Evolutionary conservation across 2,113 vertebrate species (phyloP).

Genomic region (Garra rufa): DNA sequence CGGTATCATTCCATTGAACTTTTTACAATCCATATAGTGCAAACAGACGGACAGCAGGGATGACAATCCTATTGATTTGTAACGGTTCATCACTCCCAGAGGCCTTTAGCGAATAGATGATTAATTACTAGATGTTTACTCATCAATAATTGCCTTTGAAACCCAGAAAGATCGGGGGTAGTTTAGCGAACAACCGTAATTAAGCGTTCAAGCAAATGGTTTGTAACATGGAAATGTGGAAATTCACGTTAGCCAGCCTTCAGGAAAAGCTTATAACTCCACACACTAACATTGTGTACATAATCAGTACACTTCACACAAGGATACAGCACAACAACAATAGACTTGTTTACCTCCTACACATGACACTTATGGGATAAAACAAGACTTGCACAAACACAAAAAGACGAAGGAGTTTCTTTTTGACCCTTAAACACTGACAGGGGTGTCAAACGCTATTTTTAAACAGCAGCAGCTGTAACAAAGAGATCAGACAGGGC

Average conservation of each 20-base stretch:
- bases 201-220: constrained; percentile 11
- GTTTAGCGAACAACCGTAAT: neutral
- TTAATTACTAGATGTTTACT: constrained; percentile 35
- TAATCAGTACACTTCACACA: neutral
- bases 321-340: neutral
- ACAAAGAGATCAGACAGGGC: constrained; percentile 3
- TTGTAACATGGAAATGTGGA: neutral
- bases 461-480: constrained; percentile 21
- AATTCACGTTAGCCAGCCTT: neutral
- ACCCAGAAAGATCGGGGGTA: neutral
- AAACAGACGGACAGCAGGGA: neutral
- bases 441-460: neutral
- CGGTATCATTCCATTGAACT: neutral
- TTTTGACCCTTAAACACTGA: constrained; percentile 8
- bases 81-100: constrained; percentile 23
- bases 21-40: constrained; percentile 11
- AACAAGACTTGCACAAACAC: neutral
- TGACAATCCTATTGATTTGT: constrained; percentile 43
- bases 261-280: neutral
- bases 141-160: constrained; percentile 36
- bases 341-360: constrained; percentile 29
- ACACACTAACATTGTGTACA: neutral
- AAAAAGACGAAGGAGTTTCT: neutral
- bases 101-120: constrained; percentile 47
- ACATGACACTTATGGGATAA: constrained; percentile 5